A percentile compares a stretch with the other conserved stretches of the same genome.
Evolutionary conservation across 2,888 invertebrate species (phyloP).

Genomic region (Mimas tiliae): DNA sequence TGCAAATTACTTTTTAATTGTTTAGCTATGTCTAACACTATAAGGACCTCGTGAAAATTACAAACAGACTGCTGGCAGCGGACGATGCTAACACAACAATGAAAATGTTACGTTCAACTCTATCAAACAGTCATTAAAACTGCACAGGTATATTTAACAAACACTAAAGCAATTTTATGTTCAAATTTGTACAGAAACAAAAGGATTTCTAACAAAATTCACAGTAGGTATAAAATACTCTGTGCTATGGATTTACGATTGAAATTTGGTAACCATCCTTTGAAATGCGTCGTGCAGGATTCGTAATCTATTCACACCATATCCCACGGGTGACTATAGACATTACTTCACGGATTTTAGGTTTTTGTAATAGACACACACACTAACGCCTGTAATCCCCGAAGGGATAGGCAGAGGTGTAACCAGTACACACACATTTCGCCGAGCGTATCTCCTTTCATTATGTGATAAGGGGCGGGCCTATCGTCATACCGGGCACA

Average conservation of each 20-base stretch:
- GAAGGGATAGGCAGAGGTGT: too few species aligned
- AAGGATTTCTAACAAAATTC: constrained; percentile 38
- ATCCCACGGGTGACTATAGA: not conserved
- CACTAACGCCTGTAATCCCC: too few species aligned
- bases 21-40: not conserved
- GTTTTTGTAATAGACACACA: too few species aligned
- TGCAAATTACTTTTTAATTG: not conserved
- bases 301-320: not conserved
- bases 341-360: too few species aligned
- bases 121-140: constrained; percentile 53
- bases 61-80: constrained; percentile 17
- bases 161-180: constrained; percentile 46
- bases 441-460: too few species aligned
- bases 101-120: constrained; percentile 40
- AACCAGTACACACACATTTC: too few species aligned
- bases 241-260: too few species aligned
- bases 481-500: too few species aligned
- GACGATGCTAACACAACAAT: constrained; percentile 37
- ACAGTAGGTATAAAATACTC: too few species aligned
- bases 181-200: constrained; percentile 34
- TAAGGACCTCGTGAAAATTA: constrained; percentile 4
- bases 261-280: constrained; percentile 12
- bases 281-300: not conserved
- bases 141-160: constrained; percentile 43
- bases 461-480: too few species aligned